A percentile compares a stretch with the other conserved stretches of the same genome.
These are phyloP conservation scores for Cyclopterus lumpus DNA, from an alignment of 2,797 vertebrate species.

Conservation along the genomic window DNA sequence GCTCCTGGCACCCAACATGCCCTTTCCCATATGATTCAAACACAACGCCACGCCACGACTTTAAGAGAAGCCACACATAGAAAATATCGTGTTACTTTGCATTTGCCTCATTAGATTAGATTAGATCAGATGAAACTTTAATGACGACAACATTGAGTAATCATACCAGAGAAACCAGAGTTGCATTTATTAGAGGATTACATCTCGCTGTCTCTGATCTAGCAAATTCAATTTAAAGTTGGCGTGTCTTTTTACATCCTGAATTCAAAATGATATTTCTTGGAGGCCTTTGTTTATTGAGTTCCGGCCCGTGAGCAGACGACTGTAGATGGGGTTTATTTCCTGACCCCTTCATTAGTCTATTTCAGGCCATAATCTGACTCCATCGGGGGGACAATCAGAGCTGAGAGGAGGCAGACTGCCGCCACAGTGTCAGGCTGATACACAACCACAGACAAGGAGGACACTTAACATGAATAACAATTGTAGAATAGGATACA, in stretches of 20 bases:
- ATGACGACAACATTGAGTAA: slow-evolving; percentile 19
- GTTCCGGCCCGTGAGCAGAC: slow-evolving; percentile 18
- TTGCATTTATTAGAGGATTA: background rate
- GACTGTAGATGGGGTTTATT: slow-evolving; percentile 31
- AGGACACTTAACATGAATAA: background rate
- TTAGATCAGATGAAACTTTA: slow-evolving; percentile 12
- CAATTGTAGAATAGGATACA: background rate
- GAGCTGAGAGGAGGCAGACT: slow-evolving; percentile 45
- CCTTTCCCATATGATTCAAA: slow-evolving; percentile 47
- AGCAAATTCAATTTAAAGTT: background rate
- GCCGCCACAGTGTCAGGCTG: slow-evolving; percentile 34
- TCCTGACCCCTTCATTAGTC: slow-evolving; percentile 55
- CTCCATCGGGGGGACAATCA: slow-evolving; percentile 55
- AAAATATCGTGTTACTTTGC: slow-evolving; percentile 8
- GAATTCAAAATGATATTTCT: background rate
- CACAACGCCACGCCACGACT: background rate
- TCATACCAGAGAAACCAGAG: background rate
- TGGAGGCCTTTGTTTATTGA: background rate
- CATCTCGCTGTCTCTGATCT: background rate
- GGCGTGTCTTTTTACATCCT: slow-evolving; percentile 14
- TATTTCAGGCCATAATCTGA: slow-evolving; percentile 54
- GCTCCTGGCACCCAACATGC: slow-evolving; percentile 33
- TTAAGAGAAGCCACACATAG: background rate
- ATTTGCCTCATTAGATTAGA: slow-evolving; percentile 14
- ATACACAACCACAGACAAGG: background rate